phyloP scores from a whole-genome alignment of 2,888 invertebrate species.

The Tinea pellionella region DNA sequence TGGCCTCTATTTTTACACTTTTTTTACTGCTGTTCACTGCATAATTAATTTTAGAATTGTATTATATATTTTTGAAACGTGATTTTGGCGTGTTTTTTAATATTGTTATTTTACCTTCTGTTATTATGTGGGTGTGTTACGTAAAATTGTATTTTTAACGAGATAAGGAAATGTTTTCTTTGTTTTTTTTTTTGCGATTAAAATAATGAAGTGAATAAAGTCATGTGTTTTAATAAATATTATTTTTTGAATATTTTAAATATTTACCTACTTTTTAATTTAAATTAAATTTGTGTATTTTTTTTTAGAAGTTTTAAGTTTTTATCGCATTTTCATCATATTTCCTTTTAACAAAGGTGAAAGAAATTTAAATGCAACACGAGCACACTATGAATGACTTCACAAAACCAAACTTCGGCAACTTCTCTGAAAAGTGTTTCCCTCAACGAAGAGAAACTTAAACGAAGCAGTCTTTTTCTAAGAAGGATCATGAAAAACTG shows the following conservation, averaged over 20 bases:
- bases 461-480: slow-evolving; percentile 8
- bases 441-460: slow-evolving; percentile 7
- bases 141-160: too few species aligned
- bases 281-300: too few species aligned
- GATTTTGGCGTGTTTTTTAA: not conserved
- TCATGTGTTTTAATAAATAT: too few species aligned
- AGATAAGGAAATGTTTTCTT: too few species aligned
- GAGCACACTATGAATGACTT: slow-evolving; percentile 5
- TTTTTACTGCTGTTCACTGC: not conserved
- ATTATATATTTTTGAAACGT: not conserved
- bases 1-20: not conserved
- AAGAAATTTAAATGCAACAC: slow-evolving; percentile 2
- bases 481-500: slow-evolving; percentile 10
- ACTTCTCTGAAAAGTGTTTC: slow-evolving; percentile 6
- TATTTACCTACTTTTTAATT: too few species aligned
- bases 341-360: not conserved
- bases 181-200: too few species aligned
- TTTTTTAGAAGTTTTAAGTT: too few species aligned
- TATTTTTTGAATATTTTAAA: too few species aligned
- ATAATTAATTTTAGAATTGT: slow-evolving; percentile 1
- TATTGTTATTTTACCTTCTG: not conserved
- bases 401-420: slow-evolving; percentile 9
- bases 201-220: too few species aligned
- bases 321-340: not conserved
- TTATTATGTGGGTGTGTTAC: too few species aligned